Evolutionary conservation across 2,113 vertebrate genomes (phyloP).

Genomic region (Cololabis saira): DNA sequence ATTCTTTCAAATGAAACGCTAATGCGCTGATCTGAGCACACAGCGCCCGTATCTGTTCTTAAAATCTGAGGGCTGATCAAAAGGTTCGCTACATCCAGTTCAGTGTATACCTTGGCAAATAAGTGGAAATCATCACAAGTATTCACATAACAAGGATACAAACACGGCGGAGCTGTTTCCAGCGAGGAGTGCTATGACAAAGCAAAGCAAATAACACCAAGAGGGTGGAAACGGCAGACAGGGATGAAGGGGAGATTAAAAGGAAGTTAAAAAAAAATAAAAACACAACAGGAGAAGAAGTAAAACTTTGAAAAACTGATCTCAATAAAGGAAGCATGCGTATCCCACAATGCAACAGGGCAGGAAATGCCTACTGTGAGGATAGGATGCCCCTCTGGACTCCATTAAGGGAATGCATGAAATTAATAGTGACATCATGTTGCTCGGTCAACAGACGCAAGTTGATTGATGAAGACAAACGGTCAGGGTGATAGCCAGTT

Average conservation of each 20-base stretch:
- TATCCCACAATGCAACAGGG: slow-evolving; percentile 78
- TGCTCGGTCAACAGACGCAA: slow-evolving; percentile 87
- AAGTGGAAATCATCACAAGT: slow-evolving; percentile 78
- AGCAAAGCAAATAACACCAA: slow-evolving; percentile 69
- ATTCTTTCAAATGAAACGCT: slow-evolving; percentile 84
- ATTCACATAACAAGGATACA: slow-evolving; percentile 71
- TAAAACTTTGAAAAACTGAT: slow-evolving; percentile 72
- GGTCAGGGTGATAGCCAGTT: slow-evolving; percentile 81
- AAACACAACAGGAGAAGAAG: slow-evolving; percentile 55
- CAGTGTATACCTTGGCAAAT: slow-evolving; percentile 77
- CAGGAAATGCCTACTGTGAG: slow-evolving; percentile 81
- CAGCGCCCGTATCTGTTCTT: slow-evolving; percentile 72
- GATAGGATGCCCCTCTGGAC: slow-evolving; percentile 78
- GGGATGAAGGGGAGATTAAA: slow-evolving; percentile 60
- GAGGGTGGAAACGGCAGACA: slow-evolving; percentile 53
- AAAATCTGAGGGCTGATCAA: slow-evolving; percentile 83
- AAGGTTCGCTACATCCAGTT: slow-evolving; percentile 77
- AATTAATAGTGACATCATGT: slow-evolving; percentile 89
- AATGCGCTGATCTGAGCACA: slow-evolving; percentile 77
- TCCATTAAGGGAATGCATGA: slow-evolving; percentile 83
- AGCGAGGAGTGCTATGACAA: slow-evolving; percentile 66
- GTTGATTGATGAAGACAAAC: slow-evolving; percentile 89
- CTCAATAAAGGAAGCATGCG: slow-evolving; percentile 76
- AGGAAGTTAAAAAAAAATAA: slow-evolving; percentile 23
- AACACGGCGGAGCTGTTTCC: slow-evolving; percentile 60